Conservation (phyloP, 2,113 vertebrate species). For the Brachyhypopomus gauderio region DNA sequence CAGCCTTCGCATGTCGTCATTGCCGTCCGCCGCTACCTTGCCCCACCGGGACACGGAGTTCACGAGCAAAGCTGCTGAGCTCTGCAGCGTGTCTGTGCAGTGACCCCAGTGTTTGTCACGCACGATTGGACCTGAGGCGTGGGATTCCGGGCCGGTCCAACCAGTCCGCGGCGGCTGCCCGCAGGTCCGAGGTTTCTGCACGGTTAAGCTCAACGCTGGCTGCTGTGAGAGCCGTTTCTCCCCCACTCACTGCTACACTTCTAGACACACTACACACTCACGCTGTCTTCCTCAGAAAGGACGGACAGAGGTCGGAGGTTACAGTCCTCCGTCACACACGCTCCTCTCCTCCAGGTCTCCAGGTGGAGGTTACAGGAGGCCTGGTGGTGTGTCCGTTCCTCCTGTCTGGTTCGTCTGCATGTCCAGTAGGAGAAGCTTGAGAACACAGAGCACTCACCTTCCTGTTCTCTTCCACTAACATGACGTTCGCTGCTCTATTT, state of each 20-base stretch:
- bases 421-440: not conserved
- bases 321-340: not conserved
- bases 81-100: conserved; percentile 13
- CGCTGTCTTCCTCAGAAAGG: not conserved
- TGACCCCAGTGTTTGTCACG: not conserved
- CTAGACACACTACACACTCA: not conserved
- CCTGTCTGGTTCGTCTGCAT: not conserved
- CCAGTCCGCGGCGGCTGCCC: conserved; percentile 46
- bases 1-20: not conserved
- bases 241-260: conserved; percentile 6
- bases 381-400: too few relatives aligned
- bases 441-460: not conserved
- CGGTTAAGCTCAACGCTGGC: conserved; percentile 44
- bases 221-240: conserved; percentile 28
- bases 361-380: not conserved
- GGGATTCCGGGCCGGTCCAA: conserved; percentile 29
- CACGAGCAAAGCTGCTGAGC: conserved; percentile 30
- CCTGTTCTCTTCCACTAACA: not conserved
- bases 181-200: conserved; percentile 45
- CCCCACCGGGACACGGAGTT: not conserved
- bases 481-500: conserved; percentile 1
- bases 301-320: too few relatives aligned
- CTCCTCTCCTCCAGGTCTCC: not conserved
- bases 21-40: conserved; percentile 1
- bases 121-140: not conserved